These are phyloP conservation scores for Neogale vison DNA, from an alignment of 2,113 vertebrate genomes.

Conservation along the genomic window DNA sequence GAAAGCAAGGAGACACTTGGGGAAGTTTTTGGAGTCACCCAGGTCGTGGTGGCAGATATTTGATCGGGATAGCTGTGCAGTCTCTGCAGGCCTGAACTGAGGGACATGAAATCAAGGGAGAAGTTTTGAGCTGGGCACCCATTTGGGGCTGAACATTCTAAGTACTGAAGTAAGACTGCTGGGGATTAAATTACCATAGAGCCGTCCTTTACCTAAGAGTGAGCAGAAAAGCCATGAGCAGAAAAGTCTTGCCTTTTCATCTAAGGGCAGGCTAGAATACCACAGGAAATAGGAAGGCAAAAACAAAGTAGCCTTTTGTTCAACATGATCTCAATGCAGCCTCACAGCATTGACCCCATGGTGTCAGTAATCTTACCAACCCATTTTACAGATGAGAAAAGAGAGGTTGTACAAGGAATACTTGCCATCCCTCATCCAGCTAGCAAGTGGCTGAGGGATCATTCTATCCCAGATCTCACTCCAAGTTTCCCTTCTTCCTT, in stretches of 20 bases:
- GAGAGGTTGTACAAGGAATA: not conserved
- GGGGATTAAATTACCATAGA: not conserved
- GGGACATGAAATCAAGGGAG: not conserved
- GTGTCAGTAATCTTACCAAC: not conserved
- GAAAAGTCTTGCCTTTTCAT: not conserved
- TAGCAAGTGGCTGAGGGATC: not conserved
- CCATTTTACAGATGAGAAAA: not conserved
- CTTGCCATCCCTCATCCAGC: not conserved
- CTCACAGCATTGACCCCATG: too few species aligned
- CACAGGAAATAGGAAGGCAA: not conserved
- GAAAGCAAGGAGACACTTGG: not conserved
- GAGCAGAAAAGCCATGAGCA: not conserved
- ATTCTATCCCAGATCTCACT: not conserved
- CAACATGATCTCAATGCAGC: not conserved
- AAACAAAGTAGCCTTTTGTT: not conserved
- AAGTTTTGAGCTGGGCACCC: not conserved
- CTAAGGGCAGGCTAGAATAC: fast-evolving
- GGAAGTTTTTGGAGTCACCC: not conserved
- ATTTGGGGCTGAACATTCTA: not conserved
- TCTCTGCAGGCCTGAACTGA: not conserved
- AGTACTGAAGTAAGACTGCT: not conserved
- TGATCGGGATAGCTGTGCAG: too few species aligned
- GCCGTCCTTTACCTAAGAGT: not conserved
- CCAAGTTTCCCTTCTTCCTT: not conserved
- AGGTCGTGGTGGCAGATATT: not conserved